phyloP scores from a whole-genome alignment of 1,140 invertebrate genomes.

The Drosophila oshimai region DNA sequence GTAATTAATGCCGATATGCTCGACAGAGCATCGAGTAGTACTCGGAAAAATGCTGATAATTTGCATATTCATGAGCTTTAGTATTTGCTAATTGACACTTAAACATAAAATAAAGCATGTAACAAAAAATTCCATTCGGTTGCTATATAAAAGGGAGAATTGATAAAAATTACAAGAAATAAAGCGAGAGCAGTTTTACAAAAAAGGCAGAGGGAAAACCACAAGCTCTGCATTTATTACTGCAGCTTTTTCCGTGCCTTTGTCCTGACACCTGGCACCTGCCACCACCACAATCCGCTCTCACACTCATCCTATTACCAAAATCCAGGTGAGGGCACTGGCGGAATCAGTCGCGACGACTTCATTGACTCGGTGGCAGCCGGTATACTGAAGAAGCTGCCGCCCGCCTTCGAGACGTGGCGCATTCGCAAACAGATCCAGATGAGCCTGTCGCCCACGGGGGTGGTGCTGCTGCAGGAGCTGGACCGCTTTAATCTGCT shows the following conservation, averaged over 20 bases:
- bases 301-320: slow-evolving; percentile 7
- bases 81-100: slow-evolving; percentile 78
- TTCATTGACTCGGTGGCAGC: slow-evolving; percentile 91
- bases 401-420: slow-evolving; percentile 89
- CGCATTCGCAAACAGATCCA: slow-evolving; percentile 90
- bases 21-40: not conserved
- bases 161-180: slow-evolving; percentile 54
- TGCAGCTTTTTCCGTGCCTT: slow-evolving; percentile 30
- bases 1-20: slow-evolving; percentile 17
- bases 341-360: slow-evolving; percentile 89
- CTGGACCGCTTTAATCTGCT: slow-evolving; percentile 93
- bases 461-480: slow-evolving; percentile 94
- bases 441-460: slow-evolving; percentile 89
- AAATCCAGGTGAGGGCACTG: slow-evolving; percentile 81
- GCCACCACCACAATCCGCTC: slow-evolving; percentile 21
- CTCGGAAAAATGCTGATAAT: slow-evolving; percentile 39
- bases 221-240: slow-evolving; percentile 59
- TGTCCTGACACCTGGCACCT: slow-evolving; percentile 1
- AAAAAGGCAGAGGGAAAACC: slow-evolving; percentile 39
- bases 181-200: not conserved
- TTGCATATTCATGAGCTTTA: slow-evolving; percentile 79
- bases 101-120: slow-evolving; percentile 48
- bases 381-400: slow-evolving; percentile 90
- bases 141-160: slow-evolving; percentile 57
- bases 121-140: slow-evolving; percentile 31